phyloP scores from a whole-genome alignment of 2,797 vertebrate species.

The Glyptemys insculpta region DNA sequence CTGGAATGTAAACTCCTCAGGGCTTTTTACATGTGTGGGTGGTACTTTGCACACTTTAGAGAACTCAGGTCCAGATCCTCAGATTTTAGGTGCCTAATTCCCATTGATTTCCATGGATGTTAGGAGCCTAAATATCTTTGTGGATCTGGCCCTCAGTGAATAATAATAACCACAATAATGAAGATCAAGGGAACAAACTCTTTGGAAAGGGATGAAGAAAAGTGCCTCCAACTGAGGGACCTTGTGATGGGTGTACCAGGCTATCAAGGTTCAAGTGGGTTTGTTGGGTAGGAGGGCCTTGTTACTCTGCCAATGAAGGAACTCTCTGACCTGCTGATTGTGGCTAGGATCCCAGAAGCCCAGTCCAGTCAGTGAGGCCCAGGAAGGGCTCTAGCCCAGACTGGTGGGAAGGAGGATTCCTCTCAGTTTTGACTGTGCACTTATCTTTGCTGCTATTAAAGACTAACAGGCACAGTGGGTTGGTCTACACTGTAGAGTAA shows the following conservation, averaged over 20 bases:
- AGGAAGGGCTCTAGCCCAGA: slow-evolving; percentile 41
- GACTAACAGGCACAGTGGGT: not conserved
- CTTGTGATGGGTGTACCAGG: not conserved
- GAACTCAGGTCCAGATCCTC: not conserved
- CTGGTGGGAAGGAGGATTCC: slow-evolving; percentile 1
- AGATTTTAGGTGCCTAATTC: not conserved
- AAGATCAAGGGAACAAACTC: slow-evolving; percentile 42
- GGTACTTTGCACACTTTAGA: not conserved
- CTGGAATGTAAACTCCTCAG: slow-evolving; percentile 5
- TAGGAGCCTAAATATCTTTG: not conserved
- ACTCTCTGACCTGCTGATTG: slow-evolving; percentile 28
- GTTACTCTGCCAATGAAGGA: not conserved
- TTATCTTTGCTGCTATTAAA: slow-evolving; percentile 38
- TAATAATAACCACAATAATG: not conserved
- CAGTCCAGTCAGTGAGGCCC: slow-evolving; percentile 53
- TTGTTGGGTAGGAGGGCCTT: slow-evolving; percentile 24
- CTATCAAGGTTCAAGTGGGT: slow-evolving; percentile 23
- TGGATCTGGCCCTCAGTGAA: not conserved
- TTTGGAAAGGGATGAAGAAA: slow-evolving; percentile 29
- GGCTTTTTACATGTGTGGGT: slow-evolving; percentile 8
- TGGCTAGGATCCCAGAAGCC: slow-evolving; percentile 54
- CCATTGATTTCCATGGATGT: not conserved
- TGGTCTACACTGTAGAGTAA: not conserved
- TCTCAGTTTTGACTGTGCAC: not conserved
- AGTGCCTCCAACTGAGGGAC: slow-evolving; percentile 12